These are phyloP conservation scores for Poeciliopsis turrubarensis DNA, from an alignment of 2,113 vertebrate genomes.

Conservation along the genomic window DNA sequence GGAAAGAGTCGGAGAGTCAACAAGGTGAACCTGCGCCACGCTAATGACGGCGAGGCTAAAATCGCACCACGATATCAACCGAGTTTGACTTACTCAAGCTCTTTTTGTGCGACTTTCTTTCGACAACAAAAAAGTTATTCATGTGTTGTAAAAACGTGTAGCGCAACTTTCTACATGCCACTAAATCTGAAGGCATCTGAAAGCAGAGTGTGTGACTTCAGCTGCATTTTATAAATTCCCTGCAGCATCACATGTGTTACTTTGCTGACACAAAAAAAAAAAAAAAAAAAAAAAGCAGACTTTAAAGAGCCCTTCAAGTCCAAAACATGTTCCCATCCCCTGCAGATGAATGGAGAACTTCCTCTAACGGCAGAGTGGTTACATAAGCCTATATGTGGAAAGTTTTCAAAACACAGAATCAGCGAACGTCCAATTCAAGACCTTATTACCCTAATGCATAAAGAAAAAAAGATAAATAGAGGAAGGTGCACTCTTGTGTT, in stretches of 20 bases:
- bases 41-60: conserved; percentile 16
- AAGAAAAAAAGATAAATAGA: background rate
- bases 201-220: background rate
- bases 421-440: background rate
- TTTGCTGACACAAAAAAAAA: background rate
- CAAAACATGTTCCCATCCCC: background rate
- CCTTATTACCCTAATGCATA: background rate
- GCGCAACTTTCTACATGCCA: background rate
- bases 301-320: background rate
- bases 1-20: conserved; percentile 4
- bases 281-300: too few species aligned
- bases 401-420: background rate
- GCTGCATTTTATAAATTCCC: conserved; percentile 1
- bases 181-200: background rate
- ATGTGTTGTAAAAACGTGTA: background rate
- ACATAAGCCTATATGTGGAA: background rate
- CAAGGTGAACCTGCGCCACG: background rate
- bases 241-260: background rate
- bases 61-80: background rate
- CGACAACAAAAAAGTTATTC: background rate
- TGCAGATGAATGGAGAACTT: background rate
- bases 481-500: background rate
- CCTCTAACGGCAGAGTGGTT: background rate
- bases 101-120: background rate
- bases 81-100: background rate